These are phyloP conservation scores for Drosophila antonietae DNA, from an alignment of 2,888 invertebrate species.

Conservation along the genomic window DNA sequence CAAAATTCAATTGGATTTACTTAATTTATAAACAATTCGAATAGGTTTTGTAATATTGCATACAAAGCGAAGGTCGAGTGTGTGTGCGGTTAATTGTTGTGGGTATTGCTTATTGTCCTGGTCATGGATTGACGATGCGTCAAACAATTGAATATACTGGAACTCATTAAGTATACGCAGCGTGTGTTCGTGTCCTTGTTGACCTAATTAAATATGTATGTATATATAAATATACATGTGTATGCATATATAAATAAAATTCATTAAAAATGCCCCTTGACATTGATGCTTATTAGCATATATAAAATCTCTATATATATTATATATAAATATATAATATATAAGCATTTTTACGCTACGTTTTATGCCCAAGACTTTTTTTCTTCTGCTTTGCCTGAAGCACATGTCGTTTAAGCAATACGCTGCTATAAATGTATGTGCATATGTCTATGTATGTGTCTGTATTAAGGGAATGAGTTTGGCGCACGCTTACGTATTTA, in stretches of 20 bases:
- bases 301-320: conserved; percentile 13
- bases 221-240: neutral
- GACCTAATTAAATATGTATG: conserved; percentile 48
- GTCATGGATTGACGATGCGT: neutral
- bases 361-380: conserved; percentile 12
- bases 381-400: conserved; percentile 28
- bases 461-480: neutral
- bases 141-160: conserved; percentile 7
- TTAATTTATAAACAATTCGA: conserved; percentile 6
- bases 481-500: conserved; percentile 46
- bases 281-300: conserved; percentile 50
- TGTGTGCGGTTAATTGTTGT: conserved; percentile 16
- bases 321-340: conserved; percentile 22
- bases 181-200: conserved; percentile 11
- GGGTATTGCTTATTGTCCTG: neutral
- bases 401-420: conserved; percentile 50
- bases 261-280: conserved; percentile 70
- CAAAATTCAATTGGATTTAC: conserved; percentile 1
- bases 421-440: conserved; percentile 41
- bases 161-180: conserved; percentile 30
- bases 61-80: neutral
- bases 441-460: conserved; percentile 28
- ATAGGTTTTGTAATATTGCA: conserved; percentile 1
- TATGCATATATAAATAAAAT: conserved; percentile 40
- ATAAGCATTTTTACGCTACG: conserved; percentile 24